Conservation (phyloP, 2,113 vertebrate species). For the Pseudolaguvia tuberculata region DNA sequence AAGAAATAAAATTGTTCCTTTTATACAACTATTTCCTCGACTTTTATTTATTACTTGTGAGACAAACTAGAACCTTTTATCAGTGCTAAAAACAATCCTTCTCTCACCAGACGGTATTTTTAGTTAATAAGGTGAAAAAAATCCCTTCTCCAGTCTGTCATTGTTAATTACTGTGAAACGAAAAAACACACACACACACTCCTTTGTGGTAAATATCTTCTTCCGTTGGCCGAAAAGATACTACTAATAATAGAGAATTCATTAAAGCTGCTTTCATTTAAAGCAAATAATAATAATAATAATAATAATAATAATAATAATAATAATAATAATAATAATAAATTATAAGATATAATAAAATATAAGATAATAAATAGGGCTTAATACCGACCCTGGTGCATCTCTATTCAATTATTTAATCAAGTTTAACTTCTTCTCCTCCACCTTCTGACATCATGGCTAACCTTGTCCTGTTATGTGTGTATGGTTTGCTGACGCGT, state of each 20-base stretch:
- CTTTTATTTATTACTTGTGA: background rate
- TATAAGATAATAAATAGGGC: background rate
- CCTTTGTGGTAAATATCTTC: no score
- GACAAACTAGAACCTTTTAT: background rate
- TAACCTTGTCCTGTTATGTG: constrained; percentile 14
- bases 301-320: no score
- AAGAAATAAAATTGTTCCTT: no score
- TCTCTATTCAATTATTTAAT: background rate
- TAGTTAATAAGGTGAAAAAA: background rate
- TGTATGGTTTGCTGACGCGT: constrained; percentile 24
- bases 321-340: no score
- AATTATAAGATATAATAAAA: background rate
- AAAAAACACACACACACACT: no score
- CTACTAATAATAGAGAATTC: no score
- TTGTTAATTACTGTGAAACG: no score
- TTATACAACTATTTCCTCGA: background rate
- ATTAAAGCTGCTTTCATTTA: no score
- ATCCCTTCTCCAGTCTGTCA: no score
- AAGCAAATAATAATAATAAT: no score
- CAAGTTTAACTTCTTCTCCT: background rate
- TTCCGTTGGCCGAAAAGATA: no score
- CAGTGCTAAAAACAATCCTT: background rate
- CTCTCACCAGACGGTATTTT: background rate
- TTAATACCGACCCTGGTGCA: constrained; percentile 1
- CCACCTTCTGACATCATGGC: background rate